Evolutionary conservation across 2,797 vertebrate genomes (phyloP), one percentile per base, ranked within the genome.

Genomic region (Sphenodon punctatus): DNA sequence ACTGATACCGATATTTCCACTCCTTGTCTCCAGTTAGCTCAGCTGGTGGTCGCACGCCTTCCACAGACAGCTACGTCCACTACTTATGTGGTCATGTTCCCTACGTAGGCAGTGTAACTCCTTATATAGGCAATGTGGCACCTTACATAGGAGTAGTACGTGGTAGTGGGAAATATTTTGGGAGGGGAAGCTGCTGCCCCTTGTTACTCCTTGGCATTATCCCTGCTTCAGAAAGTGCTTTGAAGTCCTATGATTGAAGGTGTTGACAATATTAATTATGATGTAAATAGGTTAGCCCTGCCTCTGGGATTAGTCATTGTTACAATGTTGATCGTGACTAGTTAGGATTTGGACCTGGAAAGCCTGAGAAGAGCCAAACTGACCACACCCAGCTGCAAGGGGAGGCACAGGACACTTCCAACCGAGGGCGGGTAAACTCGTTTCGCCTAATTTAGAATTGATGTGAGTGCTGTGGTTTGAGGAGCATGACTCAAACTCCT

Each of bases 331-430:
- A 78, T 34, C 67, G 53, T 45, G 39, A 78, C 70, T 53, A 88
- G 48, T 36, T 53, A 46, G 15, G 30, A 84, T 10, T 43, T 61
- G 56, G 64, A 67, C 78, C 45, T 58, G 72, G 80, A 85, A 75
- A 78, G 38, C n/a, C 42, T 78, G 65, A 73, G 80, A 75, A 51
- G 56, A 87, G 84, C 66, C 78, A 36, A 19, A 70, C 78, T 73
- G 58, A 72, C 74, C 67, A 84, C 74, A 78, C 45, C 79, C 82
- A 41, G 3, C 53, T 81, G 70, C 32, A 64, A 88, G 73, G 27
- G 82, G 68, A 83, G 87, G 72, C 79, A 82, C 89, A 88, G 76
- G 80, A 80, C 82, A 83, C 46, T 84, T 85, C 81, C 89, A 80
- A 84, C 76, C 61, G 84, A 74, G 77, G 81, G 58, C 78, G 85